phyloP scores from a whole-genome alignment of 2,888 invertebrate genomes.

The Luperina nickerlii region DNA sequence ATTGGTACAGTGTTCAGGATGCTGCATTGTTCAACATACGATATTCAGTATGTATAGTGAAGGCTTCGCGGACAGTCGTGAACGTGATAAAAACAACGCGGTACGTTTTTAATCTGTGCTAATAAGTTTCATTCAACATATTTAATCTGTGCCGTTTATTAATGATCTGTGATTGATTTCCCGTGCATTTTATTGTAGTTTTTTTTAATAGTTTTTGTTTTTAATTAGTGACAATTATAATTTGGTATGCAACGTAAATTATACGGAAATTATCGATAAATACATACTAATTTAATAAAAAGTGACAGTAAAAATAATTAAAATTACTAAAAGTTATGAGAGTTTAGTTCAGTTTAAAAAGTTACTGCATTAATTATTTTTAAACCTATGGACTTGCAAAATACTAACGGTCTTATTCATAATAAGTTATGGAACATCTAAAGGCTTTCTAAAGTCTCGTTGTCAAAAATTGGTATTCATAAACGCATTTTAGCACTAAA shows the following conservation, averaged over 20 bases:
- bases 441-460: no score
- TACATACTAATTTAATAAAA: background rate
- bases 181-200: constrained; percentile 33
- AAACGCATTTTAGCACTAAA: no score
- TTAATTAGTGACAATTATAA: constrained; percentile 18
- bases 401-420: no score
- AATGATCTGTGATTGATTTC: constrained; percentile 30
- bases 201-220: constrained; percentile 1
- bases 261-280: background rate
- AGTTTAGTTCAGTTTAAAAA: background rate
- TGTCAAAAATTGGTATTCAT: no score
- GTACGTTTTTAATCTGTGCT: constrained; percentile 38
- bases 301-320: background rate
- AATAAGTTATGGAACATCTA: no score
- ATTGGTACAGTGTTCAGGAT: constrained; percentile 60
- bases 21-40: constrained; percentile 66
- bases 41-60: constrained; percentile 65
- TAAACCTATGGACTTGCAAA: background rate
- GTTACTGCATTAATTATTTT: background rate
- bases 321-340: background rate
- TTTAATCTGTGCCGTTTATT: constrained; percentile 30
- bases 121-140: background rate
- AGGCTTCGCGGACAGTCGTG: constrained; percentile 52
- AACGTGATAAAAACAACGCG: constrained; percentile 37
- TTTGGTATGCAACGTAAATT: background rate